Evolutionary conservation across 2,797 vertebrate genomes (phyloP), one percentile per base, ranked within the genome.

Genomic region (Momotus momota): DNA sequence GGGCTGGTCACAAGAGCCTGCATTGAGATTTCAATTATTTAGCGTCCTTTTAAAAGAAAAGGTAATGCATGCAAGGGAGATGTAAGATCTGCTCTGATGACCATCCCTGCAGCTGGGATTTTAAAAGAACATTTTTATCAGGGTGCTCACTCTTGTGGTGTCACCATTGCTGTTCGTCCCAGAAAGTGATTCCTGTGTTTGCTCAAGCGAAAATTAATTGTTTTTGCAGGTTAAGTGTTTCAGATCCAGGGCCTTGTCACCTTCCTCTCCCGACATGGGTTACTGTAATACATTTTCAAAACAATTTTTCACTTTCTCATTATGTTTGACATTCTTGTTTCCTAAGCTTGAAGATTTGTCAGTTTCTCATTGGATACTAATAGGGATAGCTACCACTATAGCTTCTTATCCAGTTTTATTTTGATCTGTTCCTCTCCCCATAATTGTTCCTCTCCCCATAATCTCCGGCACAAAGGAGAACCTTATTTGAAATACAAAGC

Each of bases 21-120:
- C 29, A 43, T 11, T 25, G 60, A 77, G 45, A 74, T 72, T 14
- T 97, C 0, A 96, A 97, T 96, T 96, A 97, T 97, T 97, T 84
- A 95, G 17, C 11, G 0, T 87, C 74, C 77, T 81, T 88, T 93
- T 81, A 93, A 94, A 91, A 96, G 71, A 70, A 93, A 88, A 93
- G 41, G 29, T 69, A 78, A 85, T n/a, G 31, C 51, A 55, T 66
- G 49, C 81, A 70, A 57, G 79, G 70, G 70, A 69, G 33, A 92
- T n/a, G 41, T 29, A 89, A 64, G 81, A 88, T 90, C 75, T 90
- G 81, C 92, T 95, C 86, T 77, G 81, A 14, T 67, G 69, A 66
- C 45, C 75, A 52, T 27, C 21, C 22, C 41, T 0, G 1, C 48
- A 83, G 72, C 48, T 83, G 69, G 26, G 55, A 66, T 66, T 91